phyloP scores from a whole-genome alignment of 2,888 invertebrate genomes.

The Diogma glabrata region DNA sequence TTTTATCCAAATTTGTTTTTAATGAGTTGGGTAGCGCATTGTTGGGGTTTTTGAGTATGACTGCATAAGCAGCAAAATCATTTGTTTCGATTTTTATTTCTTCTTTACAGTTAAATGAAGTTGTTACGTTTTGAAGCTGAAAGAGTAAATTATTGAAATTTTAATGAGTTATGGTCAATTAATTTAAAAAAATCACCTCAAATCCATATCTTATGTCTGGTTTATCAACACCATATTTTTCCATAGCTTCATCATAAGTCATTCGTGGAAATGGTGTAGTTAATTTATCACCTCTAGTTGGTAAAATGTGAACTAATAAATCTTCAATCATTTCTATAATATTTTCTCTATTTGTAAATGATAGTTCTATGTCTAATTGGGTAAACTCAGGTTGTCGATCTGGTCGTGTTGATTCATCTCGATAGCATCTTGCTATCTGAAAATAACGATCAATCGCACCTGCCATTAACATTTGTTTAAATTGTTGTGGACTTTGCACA shows the following conservation, averaged over 20 bases:
- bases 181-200: no score
- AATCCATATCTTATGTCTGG: slow-evolving; percentile 75
- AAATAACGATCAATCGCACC: slow-evolving; percentile 82
- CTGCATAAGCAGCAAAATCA: slow-evolving; percentile 44
- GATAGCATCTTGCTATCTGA: slow-evolving; percentile 48
- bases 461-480: slow-evolving; percentile 97
- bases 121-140: slow-evolving; percentile 42
- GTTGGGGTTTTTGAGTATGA: slow-evolving; percentile 44
- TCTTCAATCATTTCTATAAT: slow-evolving; percentile 73
- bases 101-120: slow-evolving; percentile 32
- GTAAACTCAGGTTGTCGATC: slow-evolving; percentile 98
- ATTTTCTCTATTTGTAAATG: slow-evolving; percentile 68
- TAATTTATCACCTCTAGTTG: slow-evolving; percentile 38
- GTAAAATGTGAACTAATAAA: slow-evolving; percentile 61
- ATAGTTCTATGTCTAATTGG: slow-evolving; percentile 93
- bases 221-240: slow-evolving; percentile 83
- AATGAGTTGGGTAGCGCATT: slow-evolving; percentile 44
- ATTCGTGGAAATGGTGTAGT: slow-evolving; percentile 47
- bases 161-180: no score
- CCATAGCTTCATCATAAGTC: slow-evolving; percentile 68
- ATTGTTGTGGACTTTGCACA: slow-evolving; percentile 96
- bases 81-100: slow-evolving; percentile 27
- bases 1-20: slow-evolving; percentile 30
- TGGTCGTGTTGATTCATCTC: slow-evolving; percentile 81
- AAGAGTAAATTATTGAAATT: no score